Conservation (phyloP, 2,797 vertebrate genomes). For the Todus mexicanus region DNA sequence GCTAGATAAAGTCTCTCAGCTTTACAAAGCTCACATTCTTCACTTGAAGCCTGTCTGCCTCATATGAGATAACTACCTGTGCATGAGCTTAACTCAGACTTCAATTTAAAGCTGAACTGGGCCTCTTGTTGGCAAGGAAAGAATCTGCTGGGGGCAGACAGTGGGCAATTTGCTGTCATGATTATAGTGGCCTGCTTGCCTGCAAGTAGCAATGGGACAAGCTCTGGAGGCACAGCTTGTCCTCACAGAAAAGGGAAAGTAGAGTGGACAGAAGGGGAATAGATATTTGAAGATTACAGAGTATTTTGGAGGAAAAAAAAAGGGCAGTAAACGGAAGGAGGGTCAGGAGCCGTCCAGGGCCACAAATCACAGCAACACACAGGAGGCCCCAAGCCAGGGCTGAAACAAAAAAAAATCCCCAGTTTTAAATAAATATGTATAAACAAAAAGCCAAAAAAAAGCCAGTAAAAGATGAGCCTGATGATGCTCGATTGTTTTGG, state of each 20-base stretch:
- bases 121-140: background rate
- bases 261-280: background rate
- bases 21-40: background rate
- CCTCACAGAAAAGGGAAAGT: background rate
- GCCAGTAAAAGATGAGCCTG: background rate
- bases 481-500: background rate
- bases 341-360: background rate
- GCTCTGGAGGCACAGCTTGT: background rate
- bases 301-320: background rate
- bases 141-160: background rate
- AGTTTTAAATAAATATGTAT: background rate
- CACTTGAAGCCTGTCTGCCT: background rate
- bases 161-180: background rate
- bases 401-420: background rate
- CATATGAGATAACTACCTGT: background rate
- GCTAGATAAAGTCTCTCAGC: background rate
- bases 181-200: background rate
- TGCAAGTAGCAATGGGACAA: background rate
- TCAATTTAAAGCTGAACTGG: background rate
- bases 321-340: too few species aligned
- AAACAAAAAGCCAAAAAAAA: background rate
- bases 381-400: background rate
- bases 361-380: fast-evolving
- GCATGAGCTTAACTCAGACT: background rate
- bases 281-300: background rate